Percentiles rank a stretch among this genome's conserved stretches.
These are phyloP conservation scores for Pachycephus smyrnensis DNA, from an alignment of 2,888 invertebrate genomes.

Conservation along the genomic window DNA sequence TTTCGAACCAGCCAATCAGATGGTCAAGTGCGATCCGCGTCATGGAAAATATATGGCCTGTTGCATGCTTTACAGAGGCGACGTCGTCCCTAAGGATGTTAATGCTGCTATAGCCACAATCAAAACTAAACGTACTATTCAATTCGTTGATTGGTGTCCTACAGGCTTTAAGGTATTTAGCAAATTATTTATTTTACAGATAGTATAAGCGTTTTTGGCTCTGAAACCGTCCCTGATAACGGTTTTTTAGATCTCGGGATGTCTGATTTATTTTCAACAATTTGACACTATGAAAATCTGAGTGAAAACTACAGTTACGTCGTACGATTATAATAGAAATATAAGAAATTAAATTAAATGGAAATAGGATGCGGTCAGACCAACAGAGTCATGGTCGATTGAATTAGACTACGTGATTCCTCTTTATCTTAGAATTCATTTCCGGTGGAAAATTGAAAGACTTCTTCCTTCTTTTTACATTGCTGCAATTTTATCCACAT, in stretches of 20 bases:
- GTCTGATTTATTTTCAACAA: background rate
- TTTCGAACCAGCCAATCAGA: constrained; percentile 89
- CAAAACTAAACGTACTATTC: constrained; percentile 79
- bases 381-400: background rate
- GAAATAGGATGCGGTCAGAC: background rate
- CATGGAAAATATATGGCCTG: constrained; percentile 90
- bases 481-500: background rate
- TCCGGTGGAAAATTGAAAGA: background rate
- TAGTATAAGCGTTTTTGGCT: background rate
- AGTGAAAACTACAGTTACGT: background rate
- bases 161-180: constrained; percentile 84
- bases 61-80: constrained; percentile 85
- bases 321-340: background rate
- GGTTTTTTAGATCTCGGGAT: background rate
- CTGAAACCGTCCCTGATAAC: background rate
- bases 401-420: background rate
- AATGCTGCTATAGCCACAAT: constrained; percentile 83
- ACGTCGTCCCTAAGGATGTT: constrained; percentile 90
- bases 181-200: background rate
- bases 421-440: background rate
- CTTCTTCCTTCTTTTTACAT: background rate
- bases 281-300: too few relatives aligned
- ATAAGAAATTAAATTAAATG: too few relatives aligned
- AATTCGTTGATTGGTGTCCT: constrained; percentile 92
- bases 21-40: constrained; percentile 88